phyloP scores from a whole-genome alignment of 2,888 invertebrate species.

The Rhimphoctona megacephalus region DNA sequence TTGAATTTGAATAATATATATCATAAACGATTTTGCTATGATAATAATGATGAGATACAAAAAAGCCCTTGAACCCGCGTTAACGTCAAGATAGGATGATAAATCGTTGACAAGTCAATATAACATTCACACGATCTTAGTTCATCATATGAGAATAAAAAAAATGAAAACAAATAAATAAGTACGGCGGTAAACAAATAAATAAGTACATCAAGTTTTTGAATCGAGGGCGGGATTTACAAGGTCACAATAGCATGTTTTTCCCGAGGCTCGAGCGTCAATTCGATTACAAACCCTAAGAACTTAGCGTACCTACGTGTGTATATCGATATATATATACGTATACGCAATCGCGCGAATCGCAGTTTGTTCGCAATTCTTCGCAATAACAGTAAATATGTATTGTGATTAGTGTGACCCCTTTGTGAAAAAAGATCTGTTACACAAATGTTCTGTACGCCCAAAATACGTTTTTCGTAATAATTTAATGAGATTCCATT shows the following conservation, averaged over 20 bases:
- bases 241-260: slow-evolving; percentile 56
- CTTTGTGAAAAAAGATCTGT: not conserved
- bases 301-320: slow-evolving; percentile 15
- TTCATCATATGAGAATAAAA: not conserved
- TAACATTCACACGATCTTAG: not conserved
- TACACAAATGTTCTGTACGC: not conserved
- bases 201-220: not conserved
- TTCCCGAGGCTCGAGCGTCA: slow-evolving; percentile 38
- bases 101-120: not conserved
- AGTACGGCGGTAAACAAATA: not conserved
- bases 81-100: not conserved
- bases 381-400: not conserved
- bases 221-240: not conserved
- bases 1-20: not conserved
- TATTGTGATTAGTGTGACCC: not conserved
- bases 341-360: slow-evolving; percentile 36
- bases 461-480: not conserved
- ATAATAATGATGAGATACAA: not conserved
- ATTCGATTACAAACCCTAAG: slow-evolving; percentile 62
- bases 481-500: not conserved
- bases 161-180: not conserved
- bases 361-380: not conserved
- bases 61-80: slow-evolving; percentile 28
- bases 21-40: not conserved
- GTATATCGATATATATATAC: slow-evolving; percentile 6